Evolutionary conservation across 2,888 invertebrate genomes (phyloP).

Genomic region (Apodemia duryi): DNA sequence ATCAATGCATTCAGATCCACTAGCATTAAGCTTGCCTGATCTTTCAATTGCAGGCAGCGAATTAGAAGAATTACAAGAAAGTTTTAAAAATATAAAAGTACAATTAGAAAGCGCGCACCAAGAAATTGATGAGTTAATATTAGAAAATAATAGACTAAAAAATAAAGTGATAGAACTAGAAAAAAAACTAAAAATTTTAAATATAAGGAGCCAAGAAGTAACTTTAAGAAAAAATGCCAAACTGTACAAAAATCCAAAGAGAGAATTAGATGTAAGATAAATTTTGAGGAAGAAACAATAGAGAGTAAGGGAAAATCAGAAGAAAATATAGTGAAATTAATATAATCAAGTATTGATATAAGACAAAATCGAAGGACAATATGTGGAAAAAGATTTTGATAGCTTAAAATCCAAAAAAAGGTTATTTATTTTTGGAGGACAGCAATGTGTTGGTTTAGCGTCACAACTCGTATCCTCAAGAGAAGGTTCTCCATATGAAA

Average conservation of each 20-base stretch:
- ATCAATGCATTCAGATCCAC: not conserved
- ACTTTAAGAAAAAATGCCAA: not conserved
- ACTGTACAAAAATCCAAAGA: not conserved
- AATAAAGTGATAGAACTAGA: not conserved
- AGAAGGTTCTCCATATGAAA: constrained; percentile 3
- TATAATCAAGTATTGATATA: not conserved
- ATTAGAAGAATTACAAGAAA: not conserved
- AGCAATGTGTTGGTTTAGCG: not conserved
- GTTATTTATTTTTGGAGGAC: not conserved
- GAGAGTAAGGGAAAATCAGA: not conserved
- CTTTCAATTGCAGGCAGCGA: constrained; percentile 2
- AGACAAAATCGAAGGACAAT: not conserved
- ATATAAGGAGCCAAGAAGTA: not conserved
- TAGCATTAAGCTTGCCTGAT: not conserved
- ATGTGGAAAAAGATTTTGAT: not conserved
- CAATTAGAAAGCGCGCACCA: constrained; percentile 16
- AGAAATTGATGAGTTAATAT: constrained; percentile 17
- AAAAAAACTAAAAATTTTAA: not conserved
- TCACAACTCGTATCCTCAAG: constrained; percentile 13
- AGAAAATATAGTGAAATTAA: not conserved
- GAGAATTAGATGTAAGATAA: not conserved
- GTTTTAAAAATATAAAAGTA: constrained; percentile 8
- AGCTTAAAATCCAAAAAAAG: not conserved
- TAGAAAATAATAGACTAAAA: constrained; percentile 15
- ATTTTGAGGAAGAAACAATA: not conserved